Percentiles rank a stretch among this genome's conserved stretches.
Evolutionary conservation across 2,797 vertebrate species (phyloP).

Genomic region (Rhinella marina): DNA sequence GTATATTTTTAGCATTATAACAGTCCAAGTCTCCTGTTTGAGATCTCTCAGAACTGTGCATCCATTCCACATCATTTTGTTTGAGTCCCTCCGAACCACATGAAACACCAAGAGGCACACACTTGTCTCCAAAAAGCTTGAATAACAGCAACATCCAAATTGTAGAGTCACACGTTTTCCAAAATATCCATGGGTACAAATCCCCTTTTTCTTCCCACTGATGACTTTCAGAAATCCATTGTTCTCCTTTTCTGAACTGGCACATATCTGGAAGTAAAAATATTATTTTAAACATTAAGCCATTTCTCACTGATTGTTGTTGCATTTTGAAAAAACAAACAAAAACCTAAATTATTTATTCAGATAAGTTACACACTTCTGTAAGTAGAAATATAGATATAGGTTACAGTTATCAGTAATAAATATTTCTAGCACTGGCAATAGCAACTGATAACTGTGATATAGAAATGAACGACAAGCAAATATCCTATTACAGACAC

Average conservation of each 20-base stretch:
- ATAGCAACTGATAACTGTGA: not conserved
- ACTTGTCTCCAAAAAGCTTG: conserved; percentile 65
- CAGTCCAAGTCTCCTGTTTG: conserved; percentile 65
- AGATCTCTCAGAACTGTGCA: conserved; percentile 64
- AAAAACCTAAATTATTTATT: no score
- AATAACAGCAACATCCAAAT: conserved; percentile 62
- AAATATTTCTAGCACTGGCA: not conserved
- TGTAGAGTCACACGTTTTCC: conserved; percentile 85
- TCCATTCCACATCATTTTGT: conserved; percentile 67
- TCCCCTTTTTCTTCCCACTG: conserved; percentile 92
- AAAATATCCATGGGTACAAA: conserved; percentile 89
- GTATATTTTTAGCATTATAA: conserved; percentile 13
- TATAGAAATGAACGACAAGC: no score
- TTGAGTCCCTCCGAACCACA: conserved; percentile 68
- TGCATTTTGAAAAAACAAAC: not conserved
- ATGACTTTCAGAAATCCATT: conserved; percentile 90
- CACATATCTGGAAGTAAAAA: conserved; percentile 84
- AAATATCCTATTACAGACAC: no score
- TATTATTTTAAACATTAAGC: not conserved
- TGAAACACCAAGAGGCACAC: conserved; percentile 71
- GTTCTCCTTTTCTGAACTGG: conserved; percentile 85
- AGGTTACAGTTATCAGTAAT: not conserved
- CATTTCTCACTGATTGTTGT: not conserved
- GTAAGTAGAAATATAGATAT: not conserved
- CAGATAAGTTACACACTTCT: no score